Evolutionary conservation across 2,797 vertebrate species (phyloP).

Genomic region (Delichon dasypus): DNA sequence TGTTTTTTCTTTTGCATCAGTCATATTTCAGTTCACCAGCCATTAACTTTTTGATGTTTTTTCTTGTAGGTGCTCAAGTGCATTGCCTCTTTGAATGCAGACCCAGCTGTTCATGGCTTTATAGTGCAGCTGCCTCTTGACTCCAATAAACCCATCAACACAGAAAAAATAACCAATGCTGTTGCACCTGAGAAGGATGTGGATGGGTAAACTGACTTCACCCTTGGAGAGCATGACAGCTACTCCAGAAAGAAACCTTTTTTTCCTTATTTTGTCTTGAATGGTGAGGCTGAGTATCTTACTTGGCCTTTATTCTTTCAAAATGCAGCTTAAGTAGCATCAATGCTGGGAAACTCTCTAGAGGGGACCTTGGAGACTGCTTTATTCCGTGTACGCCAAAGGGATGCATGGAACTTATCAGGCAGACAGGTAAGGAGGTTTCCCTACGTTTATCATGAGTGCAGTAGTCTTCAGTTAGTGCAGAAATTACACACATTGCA

Average conservation of each 20-base stretch:
- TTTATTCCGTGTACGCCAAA: slow-evolving; percentile 97
- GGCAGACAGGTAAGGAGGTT: slow-evolving; percentile 83
- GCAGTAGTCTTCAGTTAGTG: background rate
- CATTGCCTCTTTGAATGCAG: slow-evolving; percentile 89
- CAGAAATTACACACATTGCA: background rate
- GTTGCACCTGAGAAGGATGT: slow-evolving; percentile 93
- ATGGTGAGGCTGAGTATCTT: background rate
- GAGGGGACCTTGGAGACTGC: slow-evolving; percentile 91
- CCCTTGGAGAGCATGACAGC: background rate
- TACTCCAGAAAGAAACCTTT: background rate
- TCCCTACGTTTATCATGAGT: background rate
- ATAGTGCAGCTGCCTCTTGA: slow-evolving; percentile 96
- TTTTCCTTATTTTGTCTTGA: background rate
- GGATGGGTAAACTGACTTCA: slow-evolving; percentile 84
- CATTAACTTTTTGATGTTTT: background rate
- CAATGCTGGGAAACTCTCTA: slow-evolving; percentile 93
- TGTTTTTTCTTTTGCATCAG: background rate
- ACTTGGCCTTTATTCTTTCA: slow-evolving; percentile 15
- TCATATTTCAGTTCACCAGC: background rate
- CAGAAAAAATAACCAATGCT: slow-evolving; percentile 89
- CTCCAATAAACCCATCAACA: slow-evolving; percentile 87
- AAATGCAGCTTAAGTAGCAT: slow-evolving; percentile 88
- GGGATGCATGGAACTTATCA: slow-evolving; percentile 97
- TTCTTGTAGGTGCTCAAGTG: slow-evolving; percentile 84
- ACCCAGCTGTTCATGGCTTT: slow-evolving; percentile 89